Conservation (phyloP, 2,113 vertebrate species). For the Grus americana region DNA sequence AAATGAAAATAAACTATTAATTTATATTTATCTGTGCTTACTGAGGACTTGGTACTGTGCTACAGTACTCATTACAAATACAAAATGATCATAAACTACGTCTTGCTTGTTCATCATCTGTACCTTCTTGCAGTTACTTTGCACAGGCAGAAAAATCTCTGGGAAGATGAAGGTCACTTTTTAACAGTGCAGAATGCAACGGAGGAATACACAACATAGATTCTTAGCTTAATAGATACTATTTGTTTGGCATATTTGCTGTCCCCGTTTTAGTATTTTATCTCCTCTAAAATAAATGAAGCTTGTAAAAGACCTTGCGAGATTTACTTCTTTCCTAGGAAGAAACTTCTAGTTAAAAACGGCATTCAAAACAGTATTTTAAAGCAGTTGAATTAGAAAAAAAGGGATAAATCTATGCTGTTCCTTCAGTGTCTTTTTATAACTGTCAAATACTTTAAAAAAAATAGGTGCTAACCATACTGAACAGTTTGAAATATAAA, state of each 20-base stretch:
- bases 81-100: neutral
- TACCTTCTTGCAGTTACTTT: neutral
- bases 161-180: slow-evolving; percentile 21
- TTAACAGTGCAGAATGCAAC: neutral
- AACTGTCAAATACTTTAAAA: slow-evolving; percentile 36
- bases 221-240: slow-evolving; percentile 7
- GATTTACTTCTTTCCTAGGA: slow-evolving; percentile 36
- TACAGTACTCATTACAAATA: neutral
- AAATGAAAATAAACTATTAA: neutral
- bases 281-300: slow-evolving; percentile 31
- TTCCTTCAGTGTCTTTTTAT: slow-evolving; percentile 41
- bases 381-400: slow-evolving; percentile 3
- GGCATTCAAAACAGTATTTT: slow-evolving; percentile 40
- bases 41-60: neutral
- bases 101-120: neutral
- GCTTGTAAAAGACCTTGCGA: slow-evolving; percentile 36
- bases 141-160: neutral
- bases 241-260: slow-evolving; percentile 39
- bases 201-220: neutral
- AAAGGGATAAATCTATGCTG: slow-evolving; percentile 14
- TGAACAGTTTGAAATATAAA: slow-evolving; percentile 58
- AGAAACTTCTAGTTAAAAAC: slow-evolving; percentile 5
- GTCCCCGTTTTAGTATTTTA: neutral
- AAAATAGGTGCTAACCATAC: slow-evolving; percentile 10
- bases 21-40: neutral